Evolutionary conservation across 2,797 vertebrate genomes (phyloP).

Genomic region (Dendrocincla tyrannina): DNA sequence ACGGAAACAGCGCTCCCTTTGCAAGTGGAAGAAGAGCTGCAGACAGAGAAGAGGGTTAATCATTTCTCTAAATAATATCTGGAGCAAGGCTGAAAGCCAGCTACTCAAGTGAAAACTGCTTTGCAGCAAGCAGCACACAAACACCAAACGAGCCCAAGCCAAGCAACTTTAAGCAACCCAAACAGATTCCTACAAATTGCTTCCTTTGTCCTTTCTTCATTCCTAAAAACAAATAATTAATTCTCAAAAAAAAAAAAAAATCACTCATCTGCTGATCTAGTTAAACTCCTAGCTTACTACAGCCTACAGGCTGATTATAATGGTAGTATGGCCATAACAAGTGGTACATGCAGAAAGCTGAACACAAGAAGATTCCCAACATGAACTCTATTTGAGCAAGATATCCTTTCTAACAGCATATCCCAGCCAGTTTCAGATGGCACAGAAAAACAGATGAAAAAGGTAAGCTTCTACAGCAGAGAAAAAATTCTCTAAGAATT

Average conservation of each 20-base stretch:
- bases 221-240: too few species aligned
- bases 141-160: background rate
- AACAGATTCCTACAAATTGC: background rate
- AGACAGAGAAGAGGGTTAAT: background rate
- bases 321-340: background rate
- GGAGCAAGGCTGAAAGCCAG: background rate
- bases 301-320: background rate
- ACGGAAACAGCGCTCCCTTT: conserved; percentile 91
- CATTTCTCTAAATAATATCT: background rate
- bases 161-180: background rate
- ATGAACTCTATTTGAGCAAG: background rate
- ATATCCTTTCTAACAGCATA: accelerated
- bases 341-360: background rate
- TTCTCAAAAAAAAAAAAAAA: accelerated
- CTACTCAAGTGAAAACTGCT: background rate
- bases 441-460: background rate
- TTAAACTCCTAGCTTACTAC: background rate
- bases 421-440: background rate
- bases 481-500: background rate
- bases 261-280: background rate
- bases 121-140: background rate
- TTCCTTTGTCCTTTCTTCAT: background rate
- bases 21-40: conserved; percentile 96
- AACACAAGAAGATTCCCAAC: background rate
- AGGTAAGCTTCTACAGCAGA: background rate